Conservation (phyloP, 2,797 vertebrate genomes). For the Enteromius thamalakanensis region DNA sequence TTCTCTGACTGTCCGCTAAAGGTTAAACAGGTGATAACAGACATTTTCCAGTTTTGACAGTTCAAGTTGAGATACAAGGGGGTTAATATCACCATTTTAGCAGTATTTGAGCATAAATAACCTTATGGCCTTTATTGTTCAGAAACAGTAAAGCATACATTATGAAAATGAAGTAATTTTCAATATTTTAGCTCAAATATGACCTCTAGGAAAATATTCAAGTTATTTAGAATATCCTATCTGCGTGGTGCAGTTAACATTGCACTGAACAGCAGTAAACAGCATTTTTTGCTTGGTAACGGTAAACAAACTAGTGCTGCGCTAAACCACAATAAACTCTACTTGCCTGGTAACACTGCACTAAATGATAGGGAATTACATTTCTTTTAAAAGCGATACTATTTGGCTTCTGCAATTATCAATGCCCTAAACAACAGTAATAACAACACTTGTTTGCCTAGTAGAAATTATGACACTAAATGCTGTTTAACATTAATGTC, state of each 20-base stretch:
- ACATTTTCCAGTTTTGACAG: background rate
- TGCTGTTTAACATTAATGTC: background rate
- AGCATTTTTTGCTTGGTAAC: background rate
- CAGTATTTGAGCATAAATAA: background rate
- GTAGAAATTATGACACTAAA: background rate
- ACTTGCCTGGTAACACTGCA: background rate
- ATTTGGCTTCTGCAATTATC: background rate
- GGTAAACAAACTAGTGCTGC: background rate
- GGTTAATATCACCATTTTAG: background rate
- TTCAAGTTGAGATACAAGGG: background rate
- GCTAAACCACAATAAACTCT: background rate
- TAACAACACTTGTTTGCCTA: background rate
- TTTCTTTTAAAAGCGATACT: background rate
- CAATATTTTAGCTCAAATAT: slow-evolving; percentile 3
- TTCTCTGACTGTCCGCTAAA: background rate
- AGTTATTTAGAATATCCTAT: background rate
- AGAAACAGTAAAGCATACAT: background rate
- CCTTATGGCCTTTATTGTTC: background rate
- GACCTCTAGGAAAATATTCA: background rate
- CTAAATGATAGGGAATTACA: background rate
- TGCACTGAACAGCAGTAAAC: background rate
- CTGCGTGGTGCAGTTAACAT: background rate
- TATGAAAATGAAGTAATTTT: background rate
- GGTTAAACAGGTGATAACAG: background rate
- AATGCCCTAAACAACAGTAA: background rate